Evolutionary conservation across 1,140 invertebrate species (phyloP).

Genomic region (Papilio machaon): DNA sequence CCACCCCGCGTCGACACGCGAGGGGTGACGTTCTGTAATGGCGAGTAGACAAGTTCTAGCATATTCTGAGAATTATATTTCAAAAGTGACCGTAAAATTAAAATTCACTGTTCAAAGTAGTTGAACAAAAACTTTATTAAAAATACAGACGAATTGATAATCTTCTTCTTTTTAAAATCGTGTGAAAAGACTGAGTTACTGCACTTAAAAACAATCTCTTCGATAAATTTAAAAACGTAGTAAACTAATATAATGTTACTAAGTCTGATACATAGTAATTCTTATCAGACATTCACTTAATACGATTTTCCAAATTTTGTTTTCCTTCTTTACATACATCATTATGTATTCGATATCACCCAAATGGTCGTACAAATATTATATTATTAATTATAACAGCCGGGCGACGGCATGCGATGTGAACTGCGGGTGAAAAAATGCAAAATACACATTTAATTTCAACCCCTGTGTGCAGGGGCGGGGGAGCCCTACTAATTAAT

Average conservation of each 20-base stretch:
- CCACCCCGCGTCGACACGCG: constrained; percentile 62
- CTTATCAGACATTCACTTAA: neutral
- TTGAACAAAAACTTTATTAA: neutral
- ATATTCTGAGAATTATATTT: constrained; percentile 1
- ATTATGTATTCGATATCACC: neutral
- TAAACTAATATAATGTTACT: too few species aligned
- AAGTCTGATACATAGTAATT: neutral
- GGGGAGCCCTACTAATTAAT: constrained; percentile 70
- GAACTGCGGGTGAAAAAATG: constrained; percentile 62
- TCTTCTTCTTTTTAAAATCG: too few species aligned
- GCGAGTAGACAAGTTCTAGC: constrained; percentile 44
- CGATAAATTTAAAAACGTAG: neutral
- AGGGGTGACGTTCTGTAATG: constrained; percentile 52
- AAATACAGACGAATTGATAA: too few species aligned
- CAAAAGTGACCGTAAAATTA: neutral
- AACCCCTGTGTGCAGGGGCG: constrained; percentile 52
- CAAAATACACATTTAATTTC: constrained; percentile 75
- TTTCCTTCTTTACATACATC: neutral
- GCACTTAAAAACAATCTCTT: neutral
- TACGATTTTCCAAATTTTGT: neutral
- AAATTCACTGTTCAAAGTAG: neutral
- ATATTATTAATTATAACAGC: constrained; percentile 46
- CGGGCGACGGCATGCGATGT: constrained; percentile 50
- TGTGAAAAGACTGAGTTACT: neutral
- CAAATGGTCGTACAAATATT: constrained; percentile 22